A percentile compares a stretch with the other conserved stretches of the same genome.
phyloP scores from a whole-genome alignment of 1,140 invertebrate species.

The Alviniconcha marisindica region DNA sequence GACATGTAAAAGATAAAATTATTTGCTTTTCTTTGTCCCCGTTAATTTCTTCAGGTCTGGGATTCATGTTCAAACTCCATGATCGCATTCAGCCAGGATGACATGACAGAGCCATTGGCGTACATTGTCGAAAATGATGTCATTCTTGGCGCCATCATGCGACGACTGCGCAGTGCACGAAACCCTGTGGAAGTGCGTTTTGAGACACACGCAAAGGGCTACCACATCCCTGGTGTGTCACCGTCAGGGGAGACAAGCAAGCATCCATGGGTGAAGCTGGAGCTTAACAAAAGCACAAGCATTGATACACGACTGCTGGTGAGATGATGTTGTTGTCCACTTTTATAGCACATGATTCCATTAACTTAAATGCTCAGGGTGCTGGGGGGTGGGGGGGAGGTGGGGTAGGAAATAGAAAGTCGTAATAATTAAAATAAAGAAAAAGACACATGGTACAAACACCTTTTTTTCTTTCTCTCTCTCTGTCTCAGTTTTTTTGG shows the following conservation, averaged over 20 bases:
- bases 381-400: too few relatives aligned
- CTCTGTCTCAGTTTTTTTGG: too few relatives aligned
- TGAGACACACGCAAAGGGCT: slow-evolving; percentile 77
- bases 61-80: slow-evolving; percentile 91
- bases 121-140: slow-evolving; percentile 97
- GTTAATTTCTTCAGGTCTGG: slow-evolving; percentile 84
- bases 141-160: slow-evolving; percentile 82
- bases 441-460: too few relatives aligned
- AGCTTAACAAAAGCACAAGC: slow-evolving; percentile 72
- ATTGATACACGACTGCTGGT: slow-evolving; percentile 78
- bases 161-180: slow-evolving; percentile 79
- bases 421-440: too few relatives aligned
- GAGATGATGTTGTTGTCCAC: too few relatives aligned
- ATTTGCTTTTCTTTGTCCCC: too few relatives aligned
- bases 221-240: slow-evolving; percentile 74
- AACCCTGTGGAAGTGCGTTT: slow-evolving; percentile 77
- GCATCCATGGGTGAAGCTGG: slow-evolving; percentile 70
- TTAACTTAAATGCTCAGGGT: too few relatives aligned
- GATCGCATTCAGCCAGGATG: slow-evolving; percentile 89
- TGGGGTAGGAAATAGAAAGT: too few relatives aligned
- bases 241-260: slow-evolving; percentile 43
- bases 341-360: too few relatives aligned
- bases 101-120: slow-evolving; percentile 84
- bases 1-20: too few relatives aligned
- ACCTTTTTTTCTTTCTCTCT: too few relatives aligned